Evolutionary conservation across 1,140 invertebrate genomes (phyloP).

Genomic region (Piezodorus guildinii): DNA sequence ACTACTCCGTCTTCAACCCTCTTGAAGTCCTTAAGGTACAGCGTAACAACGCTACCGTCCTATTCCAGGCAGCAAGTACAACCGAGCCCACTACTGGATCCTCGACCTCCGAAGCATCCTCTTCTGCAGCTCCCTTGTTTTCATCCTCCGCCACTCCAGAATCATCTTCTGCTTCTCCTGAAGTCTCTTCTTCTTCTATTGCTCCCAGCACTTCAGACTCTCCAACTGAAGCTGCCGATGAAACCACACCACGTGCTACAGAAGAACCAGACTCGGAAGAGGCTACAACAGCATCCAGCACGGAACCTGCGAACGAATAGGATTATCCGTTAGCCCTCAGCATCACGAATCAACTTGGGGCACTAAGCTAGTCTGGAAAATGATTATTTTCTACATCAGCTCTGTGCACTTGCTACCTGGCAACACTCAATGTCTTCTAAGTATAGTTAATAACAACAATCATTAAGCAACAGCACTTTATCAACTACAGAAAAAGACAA

Average conservation of each 20-base stretch:
- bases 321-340: too few species aligned
- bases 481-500: too few species aligned
- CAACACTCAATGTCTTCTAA: too few species aligned
- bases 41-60: not conserved
- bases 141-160: not conserved
- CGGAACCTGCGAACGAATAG: too few species aligned
- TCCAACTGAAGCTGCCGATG: not conserved
- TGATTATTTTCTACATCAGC: too few species aligned
- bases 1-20: constrained; percentile 31
- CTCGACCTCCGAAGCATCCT: not conserved
- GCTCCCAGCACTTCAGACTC: not conserved
- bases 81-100: not conserved
- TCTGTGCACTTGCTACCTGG: too few species aligned
- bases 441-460: too few species aligned
- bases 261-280: not conserved
- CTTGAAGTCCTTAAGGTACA: constrained; percentile 25
- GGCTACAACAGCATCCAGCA: not conserved
- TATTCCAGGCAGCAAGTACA: not conserved
- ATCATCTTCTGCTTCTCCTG: not conserved
- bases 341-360: not conserved
- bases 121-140: too few species aligned
- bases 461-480: too few species aligned
- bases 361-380: not conserved
- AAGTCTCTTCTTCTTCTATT: too few species aligned
- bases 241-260: not conserved